phyloP scores from a whole-genome alignment of 2,888 invertebrate genomes.

The Acanthopleura granulata region DNA sequence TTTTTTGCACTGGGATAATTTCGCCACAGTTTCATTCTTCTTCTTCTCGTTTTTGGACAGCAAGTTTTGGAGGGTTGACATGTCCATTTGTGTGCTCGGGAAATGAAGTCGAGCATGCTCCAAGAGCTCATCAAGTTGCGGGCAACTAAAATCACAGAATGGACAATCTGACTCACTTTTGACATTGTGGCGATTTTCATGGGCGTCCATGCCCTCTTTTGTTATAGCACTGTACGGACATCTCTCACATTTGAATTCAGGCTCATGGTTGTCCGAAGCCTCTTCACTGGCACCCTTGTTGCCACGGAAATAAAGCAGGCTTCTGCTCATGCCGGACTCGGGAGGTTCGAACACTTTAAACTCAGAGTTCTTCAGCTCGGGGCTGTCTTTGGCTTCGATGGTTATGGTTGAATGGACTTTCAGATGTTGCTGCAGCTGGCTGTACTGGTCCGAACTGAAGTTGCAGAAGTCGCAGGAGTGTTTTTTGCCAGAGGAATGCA shows the following conservation, averaged over 20 bases:
- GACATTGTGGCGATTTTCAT: conserved; percentile 46
- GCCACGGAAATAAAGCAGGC: conserved; percentile 23
- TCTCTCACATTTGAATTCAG: conserved; percentile 54
- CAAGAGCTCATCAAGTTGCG: conserved; percentile 39
- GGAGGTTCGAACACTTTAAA: conserved; percentile 29
- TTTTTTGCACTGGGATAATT: background rate
- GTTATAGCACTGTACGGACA: conserved; percentile 57
- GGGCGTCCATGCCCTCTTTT: conserved; percentile 45
- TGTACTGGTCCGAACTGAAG: conserved; percentile 45
- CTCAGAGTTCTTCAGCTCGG: conserved; percentile 32
- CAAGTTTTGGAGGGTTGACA: conserved; percentile 35
- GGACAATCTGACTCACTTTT: conserved; percentile 46
- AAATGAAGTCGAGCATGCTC: conserved; percentile 57
- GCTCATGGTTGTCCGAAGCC: conserved; percentile 24
- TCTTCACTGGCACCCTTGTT: conserved; percentile 37
- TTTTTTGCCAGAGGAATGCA: conserved; percentile 49
- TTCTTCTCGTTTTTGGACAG: conserved; percentile 23
- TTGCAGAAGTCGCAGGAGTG: conserved; percentile 53
- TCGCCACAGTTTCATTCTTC: conserved; percentile 19
- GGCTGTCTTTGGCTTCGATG: conserved; percentile 29
- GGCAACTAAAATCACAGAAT: conserved; percentile 57
- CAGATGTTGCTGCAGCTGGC: conserved; percentile 45
- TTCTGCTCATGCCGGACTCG: conserved; percentile 26
- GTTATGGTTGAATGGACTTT: conserved; percentile 31
- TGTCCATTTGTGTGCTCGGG: conserved; percentile 47